phyloP scores from a whole-genome alignment of 2,113 vertebrate species.

The Nanger granti region DNA sequence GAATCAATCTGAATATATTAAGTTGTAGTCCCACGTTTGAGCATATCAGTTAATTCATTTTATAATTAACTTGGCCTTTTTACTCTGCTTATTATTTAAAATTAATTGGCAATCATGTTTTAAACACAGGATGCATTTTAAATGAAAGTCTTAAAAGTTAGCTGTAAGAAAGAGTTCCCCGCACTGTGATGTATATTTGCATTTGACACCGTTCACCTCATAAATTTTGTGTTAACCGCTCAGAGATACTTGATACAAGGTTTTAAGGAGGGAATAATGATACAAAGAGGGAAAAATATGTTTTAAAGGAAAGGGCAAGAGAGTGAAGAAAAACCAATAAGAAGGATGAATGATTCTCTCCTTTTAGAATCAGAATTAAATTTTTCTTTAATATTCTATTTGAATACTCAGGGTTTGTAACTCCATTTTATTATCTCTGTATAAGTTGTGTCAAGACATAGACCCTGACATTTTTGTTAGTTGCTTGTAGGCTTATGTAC shows the following conservation, averaged over 20 bases:
- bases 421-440: not conserved
- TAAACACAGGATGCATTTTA: not conserved
- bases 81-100: not conserved
- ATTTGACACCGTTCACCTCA: not conserved
- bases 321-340: not conserved
- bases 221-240: not conserved
- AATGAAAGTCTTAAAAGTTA: not conserved
- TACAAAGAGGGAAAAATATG: not conserved
- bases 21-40: not conserved
- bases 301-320: not conserved
- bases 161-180: not conserved
- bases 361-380: constrained; percentile 18
- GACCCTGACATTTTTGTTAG: not conserved
- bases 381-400: not conserved
- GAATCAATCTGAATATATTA: not conserved
- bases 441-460: not conserved
- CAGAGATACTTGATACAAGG: not conserved
- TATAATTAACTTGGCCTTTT: not conserved
- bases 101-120: not conserved
- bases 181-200: not conserved
- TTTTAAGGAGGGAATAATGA: not conserved
- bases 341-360: not conserved
- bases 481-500: constrained; percentile 89
- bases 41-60: constrained; percentile 10
- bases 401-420: not conserved